These are phyloP conservation scores for Drosophila mauritiana DNA, from an alignment of 1,140 invertebrate species.

Conservation along the genomic window DNA sequence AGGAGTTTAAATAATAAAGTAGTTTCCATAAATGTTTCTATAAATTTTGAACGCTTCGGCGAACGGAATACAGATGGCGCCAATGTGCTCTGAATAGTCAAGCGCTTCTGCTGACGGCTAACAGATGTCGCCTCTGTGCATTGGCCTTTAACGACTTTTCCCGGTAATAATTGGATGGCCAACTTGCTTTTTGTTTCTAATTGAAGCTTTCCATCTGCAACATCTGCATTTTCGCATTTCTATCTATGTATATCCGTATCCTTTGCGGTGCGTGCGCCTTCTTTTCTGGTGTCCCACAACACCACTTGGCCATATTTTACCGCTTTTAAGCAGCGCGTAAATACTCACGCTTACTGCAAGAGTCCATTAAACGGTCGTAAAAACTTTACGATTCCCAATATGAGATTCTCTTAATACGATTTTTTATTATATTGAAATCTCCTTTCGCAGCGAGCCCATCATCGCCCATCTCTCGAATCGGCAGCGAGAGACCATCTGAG, in stretches of 20 bases:
- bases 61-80: slow-evolving; percentile 54
- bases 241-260: slow-evolving; percentile 15
- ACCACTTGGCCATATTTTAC: slow-evolving; percentile 80
- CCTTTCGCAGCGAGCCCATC: slow-evolving; percentile 71
- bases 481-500: slow-evolving; percentile 50
- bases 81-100: neutral
- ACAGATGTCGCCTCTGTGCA: slow-evolving; percentile 53
- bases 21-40: too few relatives aligned
- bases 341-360: slow-evolving; percentile 84
- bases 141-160: neutral
- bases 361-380: slow-evolving; percentile 84
- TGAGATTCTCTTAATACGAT: slow-evolving; percentile 84
- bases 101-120: neutral
- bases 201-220: slow-evolving; percentile 43
- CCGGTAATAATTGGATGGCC: neutral
- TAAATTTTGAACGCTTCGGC: slow-evolving; percentile 1
- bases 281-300: slow-evolving; percentile 55
- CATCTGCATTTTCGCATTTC: slow-evolving; percentile 34
- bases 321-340: slow-evolving; percentile 82
- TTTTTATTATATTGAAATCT: slow-evolving; percentile 84
- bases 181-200: slow-evolving; percentile 28
- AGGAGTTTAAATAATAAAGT: too few relatives aligned
- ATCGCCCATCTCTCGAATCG: slow-evolving; percentile 44
- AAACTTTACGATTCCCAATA: slow-evolving; percentile 83
- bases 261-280: slow-evolving; percentile 20